Base-by-base conservation (phyloP, 2,797 vertebrate species). In the Enteromius anoplus region DNA sequence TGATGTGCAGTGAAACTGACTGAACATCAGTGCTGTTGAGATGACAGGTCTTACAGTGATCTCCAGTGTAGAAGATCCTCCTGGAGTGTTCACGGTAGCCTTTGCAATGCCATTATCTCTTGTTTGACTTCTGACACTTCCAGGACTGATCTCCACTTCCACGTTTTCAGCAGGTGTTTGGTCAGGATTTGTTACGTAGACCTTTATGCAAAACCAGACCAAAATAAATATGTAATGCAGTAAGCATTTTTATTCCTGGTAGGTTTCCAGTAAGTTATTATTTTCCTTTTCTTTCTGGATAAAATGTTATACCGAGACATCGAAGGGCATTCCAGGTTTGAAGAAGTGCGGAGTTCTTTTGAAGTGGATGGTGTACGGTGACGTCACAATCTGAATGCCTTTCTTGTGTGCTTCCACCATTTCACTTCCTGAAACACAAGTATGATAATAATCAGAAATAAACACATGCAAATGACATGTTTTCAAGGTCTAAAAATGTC, bases 151-250 rank as follows among this genome's bases (percentile, higher is more conserved):
- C 49, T 78, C 66, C 58, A 96, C 88, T 0, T 87, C 45, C 29
- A 96, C 66, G 0, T 73, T 85, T 0, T 68, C 0, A 0, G 94
- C 94, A 0, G 95, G 95, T 0, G 93, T 92, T n/a, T 88, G 86
- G 0, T 96, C 94, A 0, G 95, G 94, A 84, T 95, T 95, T 0
- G 93, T 94, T 86, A 96, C 93, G 0, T 88, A 92, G 14, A 94
- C 94, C 95, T 95, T 40, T 69, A 21, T 4, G 5, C 2, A 58
- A 75, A 37, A 21, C 5, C 19, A 37, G 72, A 75, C 21, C 29
- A n/a, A 55, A n/a, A 42, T 1, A 26, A 15, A 75, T 32, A 21
- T 49, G 2, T 2, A 21, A 21, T 23, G 53, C 21, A 11, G 9
- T 23, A 10, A 58, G 3, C 3, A 1, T 55, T n/a, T 23, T 55